Percentiles rank a stretch among this genome's conserved stretches.
phyloP scores from a whole-genome alignment of 2,113 vertebrate genomes.

The Calyptommatus sinebrachiatus region DNA sequence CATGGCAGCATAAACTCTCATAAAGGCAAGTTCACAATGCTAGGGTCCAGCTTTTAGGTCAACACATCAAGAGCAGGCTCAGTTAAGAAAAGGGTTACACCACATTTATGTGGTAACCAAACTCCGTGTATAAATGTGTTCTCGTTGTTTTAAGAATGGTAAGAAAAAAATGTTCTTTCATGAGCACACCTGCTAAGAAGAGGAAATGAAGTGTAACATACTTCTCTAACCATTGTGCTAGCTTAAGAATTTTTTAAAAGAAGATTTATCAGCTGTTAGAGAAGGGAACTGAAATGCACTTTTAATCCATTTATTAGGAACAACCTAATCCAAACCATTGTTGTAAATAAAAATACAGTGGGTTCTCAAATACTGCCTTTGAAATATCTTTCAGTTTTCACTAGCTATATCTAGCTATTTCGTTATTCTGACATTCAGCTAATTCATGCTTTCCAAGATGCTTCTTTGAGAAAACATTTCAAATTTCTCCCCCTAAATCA shows the following conservation, averaged over 20 bases:
- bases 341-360: no score
- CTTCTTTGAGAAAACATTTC: no score
- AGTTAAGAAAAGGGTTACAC: conserved; percentile 4
- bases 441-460: no score
- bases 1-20: neutral
- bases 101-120: neutral
- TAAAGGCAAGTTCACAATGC: neutral
- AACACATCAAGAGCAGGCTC: conserved; percentile 13
- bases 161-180: conserved; percentile 1
- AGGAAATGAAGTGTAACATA: neutral
- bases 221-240: conserved; percentile 13
- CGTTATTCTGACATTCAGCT: no score
- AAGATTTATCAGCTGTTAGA: neutral
- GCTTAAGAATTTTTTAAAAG: conserved; percentile 8
- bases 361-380: no score
- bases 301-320: conserved; percentile 23
- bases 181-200: neutral
- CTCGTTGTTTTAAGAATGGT: neutral
- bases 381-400: no score
- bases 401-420: no score
- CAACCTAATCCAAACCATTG: neutral
- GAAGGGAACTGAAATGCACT: neutral
- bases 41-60: neutral
- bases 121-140: neutral
- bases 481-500: no score